Evolutionary conservation across 2,797 vertebrate species (phyloP), one percentile per base, ranked within the genome.

Genomic region (Setipinna tenuifilis): DNA sequence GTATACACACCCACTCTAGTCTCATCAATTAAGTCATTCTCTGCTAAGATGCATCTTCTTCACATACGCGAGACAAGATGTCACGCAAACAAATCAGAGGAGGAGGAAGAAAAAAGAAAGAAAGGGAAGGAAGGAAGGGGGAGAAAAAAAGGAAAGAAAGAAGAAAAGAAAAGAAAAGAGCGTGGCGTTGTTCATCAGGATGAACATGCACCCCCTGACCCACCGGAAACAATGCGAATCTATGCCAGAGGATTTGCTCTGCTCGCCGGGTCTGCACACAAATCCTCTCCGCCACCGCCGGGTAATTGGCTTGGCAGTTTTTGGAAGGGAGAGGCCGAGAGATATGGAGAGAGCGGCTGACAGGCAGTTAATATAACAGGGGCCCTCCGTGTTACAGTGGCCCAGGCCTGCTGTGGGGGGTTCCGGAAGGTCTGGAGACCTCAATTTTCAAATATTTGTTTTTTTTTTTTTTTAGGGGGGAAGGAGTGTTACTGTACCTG

Each of bases 201-300:
- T 84, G 84, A 91, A 90, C 90, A 89, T 83, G 90, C 87, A 86
- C 85, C 86, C 85, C n/a, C 86, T 91, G 90, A 91, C 90, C 90
- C 65, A 81, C 87, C 86, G 58, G 83, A 88, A 90, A 89, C 89
- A 91, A 89, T 85, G 62, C 71, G 83, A 83, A 87, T 85, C 83
- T 81, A 85, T 83, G 88, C 81, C 68, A 84, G 81, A 87, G 86
- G 84, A 87, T 87, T 87, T 87, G 54, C 87, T 78, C 84, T 82
- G 81, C 75, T 87, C 84, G 61, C 58, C 48, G 71, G 48, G 86
- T 83, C n/a, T n/a, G n/a, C 65, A 86, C 85, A 87, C 71, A 82
- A 83, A 83, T 87, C 85, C 84, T 88, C 87, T 87, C 85, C 84
- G 88, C 87, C 87, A 88, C 85, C 85, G 50, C 85, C 85, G 83